Base-by-base conservation (phyloP, 2,888 invertebrate species). In the Eilema depressum region DNA sequence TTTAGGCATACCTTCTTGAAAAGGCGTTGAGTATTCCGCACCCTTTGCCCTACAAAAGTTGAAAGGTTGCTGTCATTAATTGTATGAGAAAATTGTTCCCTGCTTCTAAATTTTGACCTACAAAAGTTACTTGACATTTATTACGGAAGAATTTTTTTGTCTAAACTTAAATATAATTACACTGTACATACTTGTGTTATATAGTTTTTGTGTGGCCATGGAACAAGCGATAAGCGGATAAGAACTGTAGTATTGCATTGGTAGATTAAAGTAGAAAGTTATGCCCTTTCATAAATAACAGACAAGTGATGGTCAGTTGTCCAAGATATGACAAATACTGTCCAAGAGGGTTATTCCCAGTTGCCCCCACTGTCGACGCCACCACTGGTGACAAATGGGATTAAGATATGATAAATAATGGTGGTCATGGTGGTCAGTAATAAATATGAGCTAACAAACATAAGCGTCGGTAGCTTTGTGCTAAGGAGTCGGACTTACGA, bases 31-130 rank as follows among this genome's bases (percentile, higher is more conserved):
- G 60, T 59, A 56, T 66, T 76, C 67, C n/a, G 25, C 57, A 73
- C 62, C 66, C 66, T 74, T 74, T 63, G 11, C 28, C 59, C 66
- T 11, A 26, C 28, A 28, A 63, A 69, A 79, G 61, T 79, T 67
- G 47, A 61, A 67, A 70, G 59, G 28, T 63, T 33, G 33, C 61
- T 68, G 17, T 47, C 28, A 37, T 71, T 74, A 71, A 79, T 69
- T 73, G 53, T 57, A 37, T 17, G 63, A 47, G 37, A 20, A 62
- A 68, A 47, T 68, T 47, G 47, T 23, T 67, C 11, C n/a, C 20
- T 20, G 11, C 28, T 23, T 33, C 56, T 26, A 30, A n/a, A n/a
- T 56, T 57, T 65, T 65, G 12, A n/a, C 26, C n/a, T 56, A 17
- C 37, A 57, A 68, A 68, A 68, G 53, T 57, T 33, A 25, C 37